Conservation (phyloP, 2,888 invertebrate species). For the Uropetala carovei region DNA sequence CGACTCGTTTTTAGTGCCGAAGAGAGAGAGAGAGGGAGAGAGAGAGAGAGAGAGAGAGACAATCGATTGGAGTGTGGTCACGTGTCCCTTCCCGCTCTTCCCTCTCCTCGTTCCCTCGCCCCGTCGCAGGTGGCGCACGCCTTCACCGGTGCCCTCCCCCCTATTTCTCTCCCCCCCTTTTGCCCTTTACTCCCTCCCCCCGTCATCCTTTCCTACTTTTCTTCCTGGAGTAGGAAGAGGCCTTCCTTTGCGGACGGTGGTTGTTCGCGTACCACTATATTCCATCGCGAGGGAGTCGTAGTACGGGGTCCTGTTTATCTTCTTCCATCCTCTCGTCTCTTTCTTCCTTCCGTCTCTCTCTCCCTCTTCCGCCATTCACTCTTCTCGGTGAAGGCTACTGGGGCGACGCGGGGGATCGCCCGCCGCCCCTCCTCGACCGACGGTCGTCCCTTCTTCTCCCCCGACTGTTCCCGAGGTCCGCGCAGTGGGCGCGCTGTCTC, state of each 20-base stretch:
- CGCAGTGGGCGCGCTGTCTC: constrained; percentile 57
- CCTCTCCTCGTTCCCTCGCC: neutral
- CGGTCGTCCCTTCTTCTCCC: neutral
- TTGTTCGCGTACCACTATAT: too few species aligned
- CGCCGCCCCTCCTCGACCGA: neutral
- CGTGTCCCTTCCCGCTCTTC: neutral
- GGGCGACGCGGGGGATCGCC: neutral
- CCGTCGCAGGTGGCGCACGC: neutral
- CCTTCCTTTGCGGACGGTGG: too few species aligned
- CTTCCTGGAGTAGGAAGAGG: too few species aligned
- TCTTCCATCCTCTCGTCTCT: neutral
- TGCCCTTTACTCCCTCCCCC: too few species aligned
- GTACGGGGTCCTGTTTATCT: too few species aligned
- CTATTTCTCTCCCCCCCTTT: neutral
- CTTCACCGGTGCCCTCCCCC: neutral
- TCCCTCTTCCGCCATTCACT: neutral
- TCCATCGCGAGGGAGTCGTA: too few species aligned
- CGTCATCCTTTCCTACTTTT: neutral
- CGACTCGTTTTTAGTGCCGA: too few species aligned
- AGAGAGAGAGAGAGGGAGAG: neutral
- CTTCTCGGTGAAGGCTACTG: neutral
- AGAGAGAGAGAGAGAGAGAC: neutral
- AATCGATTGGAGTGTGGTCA: constrained; percentile 30
- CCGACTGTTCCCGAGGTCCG: neutral
- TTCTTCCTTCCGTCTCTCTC: neutral